Evolutionary conservation across 2,113 vertebrate genomes (phyloP), one percentile per base, ranked within the genome.

Genomic region (Labeo catla): DNA sequence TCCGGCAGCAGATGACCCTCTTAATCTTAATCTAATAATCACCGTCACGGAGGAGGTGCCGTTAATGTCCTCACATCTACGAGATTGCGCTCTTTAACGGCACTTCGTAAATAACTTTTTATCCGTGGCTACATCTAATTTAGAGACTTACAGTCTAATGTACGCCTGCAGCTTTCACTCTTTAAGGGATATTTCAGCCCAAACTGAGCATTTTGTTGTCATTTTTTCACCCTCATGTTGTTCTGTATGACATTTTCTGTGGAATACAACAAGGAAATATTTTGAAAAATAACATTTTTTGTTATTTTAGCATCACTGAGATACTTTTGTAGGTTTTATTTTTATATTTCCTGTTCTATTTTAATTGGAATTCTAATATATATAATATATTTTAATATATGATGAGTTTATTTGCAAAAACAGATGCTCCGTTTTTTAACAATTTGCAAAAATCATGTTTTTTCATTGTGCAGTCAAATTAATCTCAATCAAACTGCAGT

Each of bases 11-110:
- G 91, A 91, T 86, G 86, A 81, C 87, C 84, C 85, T 81, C 54
- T 86, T 86, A 59, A 89, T 87, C 91, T 88, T 90, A 94, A 94
- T 91, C 92, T 91, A 94, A 94, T 93, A 90, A 88, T 77, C 85
- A 63, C 81, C 16, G 63, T 85, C 85, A 92, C 86, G 87, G 84
- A 85, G 87, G 89, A 92, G 86, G 89, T 86, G 80, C 65, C 80
- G 84, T 90, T 92, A 72, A 28, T 79, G 61, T 87, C 80, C 84
- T 91, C 89, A 90, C 13, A 74, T 23, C 74, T 73, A 93, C 89
- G 92, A 89, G 82, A 91, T 81, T 10, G 63, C 65, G 89, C 87
- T 92, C 72, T 84, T 81, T 87, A 87, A 57, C 0, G n/a, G 13
- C 49, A 79, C 13, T 65, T 28, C 23, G 49, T 45, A 52, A 86